Conservation (phyloP, 2,888 invertebrate species). For the Cantharis rufa region DNA sequence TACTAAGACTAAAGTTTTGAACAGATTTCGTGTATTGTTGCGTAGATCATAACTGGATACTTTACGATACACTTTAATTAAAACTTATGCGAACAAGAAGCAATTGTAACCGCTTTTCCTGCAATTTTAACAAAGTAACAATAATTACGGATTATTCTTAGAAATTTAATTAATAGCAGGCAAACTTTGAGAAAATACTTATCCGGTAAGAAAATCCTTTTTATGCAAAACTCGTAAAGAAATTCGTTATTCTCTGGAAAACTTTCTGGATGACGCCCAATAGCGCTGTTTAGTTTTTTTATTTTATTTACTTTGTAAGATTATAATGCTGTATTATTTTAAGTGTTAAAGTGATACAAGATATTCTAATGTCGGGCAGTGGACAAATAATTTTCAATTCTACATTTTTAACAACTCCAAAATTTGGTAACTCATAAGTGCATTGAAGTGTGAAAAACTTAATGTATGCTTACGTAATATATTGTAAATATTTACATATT, state of each 20-base stretch:
- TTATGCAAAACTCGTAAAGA: background rate
- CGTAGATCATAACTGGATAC: conserved; percentile 14
- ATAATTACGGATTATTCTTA: conserved; percentile 9
- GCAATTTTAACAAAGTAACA: conserved; percentile 4
- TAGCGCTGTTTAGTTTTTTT: background rate
- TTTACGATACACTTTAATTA: conserved; percentile 14
- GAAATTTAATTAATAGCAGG: conserved; percentile 11
- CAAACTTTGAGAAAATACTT: conserved; percentile 1
- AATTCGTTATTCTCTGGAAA: background rate
- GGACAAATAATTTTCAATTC: background rate
- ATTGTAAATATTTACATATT: too few relatives aligned
- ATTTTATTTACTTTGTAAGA: background rate
- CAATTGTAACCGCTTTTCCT: conserved; percentile 7
- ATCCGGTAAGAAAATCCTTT: background rate
- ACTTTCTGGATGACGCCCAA: background rate
- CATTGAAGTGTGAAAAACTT: too few relatives aligned
- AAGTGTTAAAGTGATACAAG: background rate
- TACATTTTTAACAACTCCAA: background rate
- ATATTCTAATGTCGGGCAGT: background rate
- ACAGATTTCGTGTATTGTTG: conserved; percentile 4
- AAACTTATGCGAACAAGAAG: conserved; percentile 7
- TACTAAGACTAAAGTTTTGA: conserved; percentile 2
- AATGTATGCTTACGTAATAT: too few relatives aligned
- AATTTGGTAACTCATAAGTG: too few relatives aligned
- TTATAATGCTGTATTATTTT: background rate